These are phyloP conservation scores for Mustela lutreola DNA, from an alignment of 2,113 vertebrate genomes.

Conservation along the genomic window DNA sequence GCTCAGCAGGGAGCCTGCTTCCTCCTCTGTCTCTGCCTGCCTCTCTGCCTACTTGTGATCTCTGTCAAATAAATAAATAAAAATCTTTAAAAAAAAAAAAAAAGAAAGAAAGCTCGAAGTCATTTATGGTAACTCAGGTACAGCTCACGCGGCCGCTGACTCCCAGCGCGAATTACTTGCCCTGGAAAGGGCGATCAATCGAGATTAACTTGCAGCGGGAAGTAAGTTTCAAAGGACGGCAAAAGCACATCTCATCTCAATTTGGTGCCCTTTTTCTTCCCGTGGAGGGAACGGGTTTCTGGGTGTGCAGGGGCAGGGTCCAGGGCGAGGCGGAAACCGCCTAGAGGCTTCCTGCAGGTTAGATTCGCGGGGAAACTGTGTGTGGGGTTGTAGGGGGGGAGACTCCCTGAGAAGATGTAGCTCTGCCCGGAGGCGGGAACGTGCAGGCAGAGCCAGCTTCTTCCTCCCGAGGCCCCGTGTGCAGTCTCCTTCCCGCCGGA, in stretches of 20 bases:
- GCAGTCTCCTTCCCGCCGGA: rapidly evolving
- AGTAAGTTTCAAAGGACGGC: not conserved
- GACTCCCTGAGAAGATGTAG: rapidly evolving
- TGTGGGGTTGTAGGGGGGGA: not conserved
- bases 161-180: not conserved
- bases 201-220: not conserved
- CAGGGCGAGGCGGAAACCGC: not conserved
- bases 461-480: not conserved
- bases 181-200: not conserved
- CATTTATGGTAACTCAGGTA: not conserved
- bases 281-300: not conserved
- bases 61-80: too few species aligned
- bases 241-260: rapidly evolving
- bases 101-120: slow-evolving; percentile 25
- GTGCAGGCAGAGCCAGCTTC: rapidly evolving
- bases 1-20: too few species aligned
- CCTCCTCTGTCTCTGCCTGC: too few species aligned
- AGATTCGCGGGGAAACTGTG: rapidly evolving
- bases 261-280: not conserved
- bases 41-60: too few species aligned
- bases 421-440: rapidly evolving
- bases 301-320: not conserved
- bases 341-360: not conserved
- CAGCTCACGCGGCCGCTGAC: not conserved
- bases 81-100: too few species aligned